A percentile compares a stretch with the other conserved stretches of the same genome.
phyloP scores from a whole-genome alignment of 2,113 vertebrate species.

The rabbit (Oryctolagus cuniculus) region mOryCun1.1 NC_091447.1:29311501-29312000 shows the following conservation, averaged over 20 bases:
- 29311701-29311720: neutral
- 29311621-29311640: neutral
- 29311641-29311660: neutral
- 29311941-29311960: no score
- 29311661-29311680: neutral
- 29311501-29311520: neutral
- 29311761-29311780: neutral
- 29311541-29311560: neutral
- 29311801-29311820: neutral
- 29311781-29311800: neutral
- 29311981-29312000: no score
- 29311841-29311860: neutral
- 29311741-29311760: neutral
- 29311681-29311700: neutral
- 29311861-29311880: neutral
- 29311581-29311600: neutral
- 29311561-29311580: neutral
- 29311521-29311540: neutral
- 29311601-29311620: neutral
- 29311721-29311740: neutral
- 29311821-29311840: neutral
- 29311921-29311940: constrained; percentile 4
- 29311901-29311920: constrained; percentile 8
- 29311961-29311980: no score
- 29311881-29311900: constrained; percentile 43